A percentile compares a stretch with the other conserved stretches of the same genome.
phyloP scores from a whole-genome alignment of 1,140 invertebrate species.

The Triops cancriformis region DNA sequence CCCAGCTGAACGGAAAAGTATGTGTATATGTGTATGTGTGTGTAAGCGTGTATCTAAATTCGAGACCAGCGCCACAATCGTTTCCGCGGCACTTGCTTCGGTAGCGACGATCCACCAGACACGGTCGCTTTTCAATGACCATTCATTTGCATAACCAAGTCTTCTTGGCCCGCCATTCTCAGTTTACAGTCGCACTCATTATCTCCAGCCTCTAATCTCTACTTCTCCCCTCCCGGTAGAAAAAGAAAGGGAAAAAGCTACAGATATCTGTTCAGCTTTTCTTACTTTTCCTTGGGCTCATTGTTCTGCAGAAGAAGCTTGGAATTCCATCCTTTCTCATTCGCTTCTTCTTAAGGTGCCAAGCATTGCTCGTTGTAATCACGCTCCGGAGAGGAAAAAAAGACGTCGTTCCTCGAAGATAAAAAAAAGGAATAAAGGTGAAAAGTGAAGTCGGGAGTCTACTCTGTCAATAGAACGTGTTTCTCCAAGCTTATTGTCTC shows the following conservation, averaged over 20 bases:
- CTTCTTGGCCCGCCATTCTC: not conserved
- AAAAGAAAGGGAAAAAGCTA: not conserved
- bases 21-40: not conserved
- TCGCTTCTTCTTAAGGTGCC: not conserved
- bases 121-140: not conserved
- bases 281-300: not conserved
- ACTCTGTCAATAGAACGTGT: not conserved
- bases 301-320: not conserved
- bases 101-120: not conserved
- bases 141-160: conserved; percentile 6
- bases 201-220: not conserved
- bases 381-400: not conserved
- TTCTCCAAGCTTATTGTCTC: conserved; percentile 5
- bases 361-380: not conserved
- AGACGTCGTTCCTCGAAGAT: not conserved
- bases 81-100: not conserved
- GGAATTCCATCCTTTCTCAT: not conserved
- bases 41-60: not conserved
- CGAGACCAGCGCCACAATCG: not conserved
- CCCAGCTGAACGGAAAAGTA: not conserved
- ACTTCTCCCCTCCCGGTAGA: not conserved
- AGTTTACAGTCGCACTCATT: not conserved
- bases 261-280: not conserved
- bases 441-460: not conserved
- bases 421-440: not conserved